Evolutionary conservation across 1,140 invertebrate species (phyloP).

Genomic region (Pogonomyrmex barbatus): DNA sequence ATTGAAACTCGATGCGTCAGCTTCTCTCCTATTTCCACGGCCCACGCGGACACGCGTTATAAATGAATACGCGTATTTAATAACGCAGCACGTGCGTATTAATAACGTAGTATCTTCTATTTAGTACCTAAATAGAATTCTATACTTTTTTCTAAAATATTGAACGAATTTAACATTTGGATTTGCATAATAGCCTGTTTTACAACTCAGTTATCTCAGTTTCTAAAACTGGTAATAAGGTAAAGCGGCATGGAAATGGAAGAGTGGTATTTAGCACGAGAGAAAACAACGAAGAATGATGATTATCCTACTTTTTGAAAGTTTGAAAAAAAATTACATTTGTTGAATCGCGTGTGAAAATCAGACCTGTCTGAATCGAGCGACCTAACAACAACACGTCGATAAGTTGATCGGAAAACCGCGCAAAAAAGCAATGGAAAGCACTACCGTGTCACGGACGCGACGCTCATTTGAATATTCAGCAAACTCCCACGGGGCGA

Average conservation of each 20-base stretch:
- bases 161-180: background rate
- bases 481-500: constrained; percentile 63
- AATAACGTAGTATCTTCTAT: background rate
- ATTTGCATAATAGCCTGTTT: background rate
- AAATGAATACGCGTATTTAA: too few species aligned
- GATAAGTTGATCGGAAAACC: constrained; percentile 43
- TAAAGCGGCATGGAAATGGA: background rate
- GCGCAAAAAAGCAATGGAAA: background rate
- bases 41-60: constrained; percentile 51
- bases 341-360: constrained; percentile 7
- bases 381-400: constrained; percentile 2
- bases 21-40: constrained; percentile 38
- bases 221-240: background rate
- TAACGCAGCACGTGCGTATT: background rate
- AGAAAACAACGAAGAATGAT: background rate
- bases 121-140: background rate
- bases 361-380: constrained; percentile 26
- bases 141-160: constrained; percentile 2
- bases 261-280: background rate
- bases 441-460: constrained; percentile 40
- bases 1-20: constrained; percentile 40
- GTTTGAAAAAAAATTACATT: background rate
- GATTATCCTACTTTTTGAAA: background rate
- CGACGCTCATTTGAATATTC: constrained; percentile 61
- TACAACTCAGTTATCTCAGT: background rate